Evolutionary conservation across 2,113 vertebrate species (phyloP), one percentile per base, ranked within the genome.

Genomic region (Colossoma macropomum): DNA sequence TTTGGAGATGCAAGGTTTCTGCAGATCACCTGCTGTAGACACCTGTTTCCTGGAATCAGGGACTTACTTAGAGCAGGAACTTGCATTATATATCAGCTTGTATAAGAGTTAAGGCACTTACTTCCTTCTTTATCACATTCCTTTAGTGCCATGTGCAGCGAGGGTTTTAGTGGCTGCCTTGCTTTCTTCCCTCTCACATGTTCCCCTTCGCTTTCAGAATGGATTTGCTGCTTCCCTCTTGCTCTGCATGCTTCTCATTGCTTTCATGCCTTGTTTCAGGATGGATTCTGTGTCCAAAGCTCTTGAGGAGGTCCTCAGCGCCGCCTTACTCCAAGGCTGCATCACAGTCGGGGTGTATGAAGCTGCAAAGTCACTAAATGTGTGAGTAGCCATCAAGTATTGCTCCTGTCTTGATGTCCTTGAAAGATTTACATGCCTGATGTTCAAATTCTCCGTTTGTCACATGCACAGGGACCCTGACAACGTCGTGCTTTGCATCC

Each of bases 331-430:
- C 90, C 96, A 96, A 91, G 96, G 96, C 84, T 96, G 95, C 92
- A 95, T 98, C 90, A 98, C 96, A 3, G 93, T 96, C 10, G 97
- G 97, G 16, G 97, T 98, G 34, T 98, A 98, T 76, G 97, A 99
- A 87, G 96, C 97, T 45, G 97, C 97, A 83, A 98, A 97, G 87
- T 95, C 97, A 27, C 96, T 99, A 16, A 98, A 98, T 12, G 96
- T 94, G 97, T 98, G 94, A 96, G 97, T 96, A 21, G 54, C 78
- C 2, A 28, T 6, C 28, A n/a, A n/a, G n/a, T 19, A 19, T 3
- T 32, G 41, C 34, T 32, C n/a, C 8, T 32, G 63, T 34, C 28
- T 8, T 66, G 3, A n/a, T 28, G 9, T 3, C 3, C 1, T 5
- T 17, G 50, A 52, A 52, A 16, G 17, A 52, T 9, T 1, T 4